Evolutionary conservation across 2,113 vertebrate genomes (phyloP).

Genomic region (Daboia siamensis): DNA sequence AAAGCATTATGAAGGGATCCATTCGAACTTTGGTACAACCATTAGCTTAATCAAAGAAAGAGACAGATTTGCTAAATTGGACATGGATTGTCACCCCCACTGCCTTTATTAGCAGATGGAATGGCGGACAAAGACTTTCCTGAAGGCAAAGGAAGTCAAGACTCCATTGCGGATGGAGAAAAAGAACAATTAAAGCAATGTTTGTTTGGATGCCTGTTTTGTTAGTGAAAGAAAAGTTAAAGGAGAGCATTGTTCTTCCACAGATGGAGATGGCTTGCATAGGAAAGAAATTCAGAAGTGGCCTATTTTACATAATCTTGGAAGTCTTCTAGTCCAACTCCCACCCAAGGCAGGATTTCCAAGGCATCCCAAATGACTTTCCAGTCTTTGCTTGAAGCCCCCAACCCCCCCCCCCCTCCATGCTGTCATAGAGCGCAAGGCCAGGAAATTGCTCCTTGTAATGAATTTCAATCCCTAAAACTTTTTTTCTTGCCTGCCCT

Average conservation of each 20-base stretch:
- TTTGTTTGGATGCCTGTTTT: not conserved
- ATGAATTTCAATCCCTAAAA: not conserved
- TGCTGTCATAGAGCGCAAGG: not conserved
- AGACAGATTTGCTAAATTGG: not conserved
- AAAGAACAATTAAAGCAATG: not conserved
- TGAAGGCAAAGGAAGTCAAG: not conserved
- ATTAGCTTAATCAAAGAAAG: not conserved
- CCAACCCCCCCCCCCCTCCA: not conserved
- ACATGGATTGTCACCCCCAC: not conserved
- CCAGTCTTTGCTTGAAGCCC: not conserved
- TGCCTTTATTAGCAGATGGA: not conserved
- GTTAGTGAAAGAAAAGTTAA: not conserved
- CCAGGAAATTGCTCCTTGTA: not conserved
- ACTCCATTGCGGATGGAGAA: not conserved
- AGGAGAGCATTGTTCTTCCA: not conserved
- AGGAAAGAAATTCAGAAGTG: not conserved
- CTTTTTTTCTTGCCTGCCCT: not conserved
- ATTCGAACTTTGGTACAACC: not conserved
- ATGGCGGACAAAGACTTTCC: not conserved
- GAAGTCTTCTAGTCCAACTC: not conserved
- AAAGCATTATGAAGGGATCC: not conserved
- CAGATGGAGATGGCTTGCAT: not conserved
- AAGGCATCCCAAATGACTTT: not conserved
- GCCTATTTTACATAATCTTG: not conserved
- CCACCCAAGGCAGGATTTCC: not conserved